Percentiles rank a stretch among this genome's conserved stretches.
phyloP scores from a whole-genome alignment of 2,113 vertebrate species.

The Burhinus oedicnemus region DNA sequence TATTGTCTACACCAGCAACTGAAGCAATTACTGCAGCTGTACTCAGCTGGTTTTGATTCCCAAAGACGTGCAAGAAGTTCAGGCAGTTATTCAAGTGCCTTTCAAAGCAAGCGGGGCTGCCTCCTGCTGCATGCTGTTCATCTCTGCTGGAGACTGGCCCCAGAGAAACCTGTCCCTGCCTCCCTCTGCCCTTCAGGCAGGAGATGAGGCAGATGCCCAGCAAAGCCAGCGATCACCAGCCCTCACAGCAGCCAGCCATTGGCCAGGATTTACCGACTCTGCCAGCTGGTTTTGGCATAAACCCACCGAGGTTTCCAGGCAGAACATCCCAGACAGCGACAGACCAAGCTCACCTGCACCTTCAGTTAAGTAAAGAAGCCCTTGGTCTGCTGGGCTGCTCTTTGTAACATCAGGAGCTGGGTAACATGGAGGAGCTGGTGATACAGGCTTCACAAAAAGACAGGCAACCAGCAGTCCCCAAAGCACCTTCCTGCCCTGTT shows the following conservation, averaged over 20 bases:
- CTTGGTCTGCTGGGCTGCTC: not conserved
- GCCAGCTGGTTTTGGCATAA: not conserved
- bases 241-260: not conserved
- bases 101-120: not conserved
- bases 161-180: not conserved
- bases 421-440: not conserved
- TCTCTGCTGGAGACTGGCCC: not conserved
- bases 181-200: not conserved
- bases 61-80: not conserved
- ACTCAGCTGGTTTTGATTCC: not conserved
- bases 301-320: not conserved
- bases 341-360: not conserved
- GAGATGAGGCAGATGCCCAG: not conserved
- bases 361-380: not conserved
- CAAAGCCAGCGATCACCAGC: not conserved
- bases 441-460: too few species aligned
- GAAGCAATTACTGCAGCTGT: not conserved
- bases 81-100: not conserved
- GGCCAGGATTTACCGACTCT: not conserved
- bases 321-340: not conserved
- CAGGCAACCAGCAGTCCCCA: not conserved
- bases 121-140: accelerated
- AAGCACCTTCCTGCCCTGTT: not conserved
- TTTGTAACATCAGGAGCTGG: not conserved
- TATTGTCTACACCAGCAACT: not conserved